phyloP scores from a whole-genome alignment of 2,888 invertebrate species.

The Andrena bicolor region DNA sequence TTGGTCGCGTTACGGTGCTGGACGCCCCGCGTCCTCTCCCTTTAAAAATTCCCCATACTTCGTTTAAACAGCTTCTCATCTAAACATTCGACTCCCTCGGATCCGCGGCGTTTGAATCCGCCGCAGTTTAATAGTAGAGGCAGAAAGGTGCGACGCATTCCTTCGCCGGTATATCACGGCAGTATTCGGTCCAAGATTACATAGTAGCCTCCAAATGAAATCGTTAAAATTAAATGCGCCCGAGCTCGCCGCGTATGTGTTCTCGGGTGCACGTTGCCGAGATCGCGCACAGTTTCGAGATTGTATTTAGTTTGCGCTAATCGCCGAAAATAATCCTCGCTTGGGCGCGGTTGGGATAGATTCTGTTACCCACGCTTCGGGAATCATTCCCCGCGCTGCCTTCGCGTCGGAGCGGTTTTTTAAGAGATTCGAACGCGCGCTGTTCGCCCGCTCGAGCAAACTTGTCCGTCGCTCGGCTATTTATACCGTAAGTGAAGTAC shows the following conservation, averaged over 20 bases:
- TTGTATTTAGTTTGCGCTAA: neutral
- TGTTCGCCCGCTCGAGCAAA: constrained; percentile 1
- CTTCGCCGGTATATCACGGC: neutral
- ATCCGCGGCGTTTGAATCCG: no score
- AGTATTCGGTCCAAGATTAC: neutral
- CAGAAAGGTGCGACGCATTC: neutral
- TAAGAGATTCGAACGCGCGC: neutral
- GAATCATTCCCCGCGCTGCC: no score
- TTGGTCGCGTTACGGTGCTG: constrained; percentile 26
- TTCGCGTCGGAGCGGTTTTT: no score
- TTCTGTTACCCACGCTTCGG: no score
- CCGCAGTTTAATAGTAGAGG: no score
- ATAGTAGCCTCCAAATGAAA: constrained; percentile 15
- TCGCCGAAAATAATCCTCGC: constrained; percentile 24
- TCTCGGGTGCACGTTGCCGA: neutral
- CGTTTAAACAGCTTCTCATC: neutral
- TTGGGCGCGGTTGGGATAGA: neutral
- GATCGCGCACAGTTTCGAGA: neutral
- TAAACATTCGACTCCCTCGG: no score
- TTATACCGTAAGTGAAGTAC: constrained; percentile 24
- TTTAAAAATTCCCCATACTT: neutral
- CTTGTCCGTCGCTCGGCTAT: constrained; percentile 10
- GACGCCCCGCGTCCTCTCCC: no score
- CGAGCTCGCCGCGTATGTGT: no score
- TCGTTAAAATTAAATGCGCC: constrained; percentile 10